These are phyloP conservation scores for Trichomycterus rosablanca DNA, from an alignment of 2,113 vertebrate genomes.

Conservation along the genomic window DNA sequence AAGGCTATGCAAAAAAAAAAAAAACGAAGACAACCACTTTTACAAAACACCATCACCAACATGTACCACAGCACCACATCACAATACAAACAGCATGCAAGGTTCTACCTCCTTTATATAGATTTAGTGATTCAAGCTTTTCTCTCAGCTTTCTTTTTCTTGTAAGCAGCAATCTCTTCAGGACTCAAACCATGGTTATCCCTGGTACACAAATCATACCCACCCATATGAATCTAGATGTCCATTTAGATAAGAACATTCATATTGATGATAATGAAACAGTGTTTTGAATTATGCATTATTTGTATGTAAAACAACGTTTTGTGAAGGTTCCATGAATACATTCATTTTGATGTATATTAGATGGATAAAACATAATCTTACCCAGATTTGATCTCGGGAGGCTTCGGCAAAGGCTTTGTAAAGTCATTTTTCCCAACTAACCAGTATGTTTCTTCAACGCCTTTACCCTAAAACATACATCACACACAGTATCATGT, in stretches of 20 bases:
- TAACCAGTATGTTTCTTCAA: conserved; percentile 90
- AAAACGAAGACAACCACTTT: too few species aligned
- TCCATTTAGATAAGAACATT: conserved; percentile 10
- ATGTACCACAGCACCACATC: conserved; percentile 27
- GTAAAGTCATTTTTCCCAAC: conserved; percentile 77
- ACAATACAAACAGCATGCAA: conserved; percentile 26
- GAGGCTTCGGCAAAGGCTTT: conserved; percentile 80
- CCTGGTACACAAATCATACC: conserved; percentile 64
- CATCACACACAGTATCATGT: conserved; percentile 16
- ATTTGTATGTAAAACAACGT: too few species aligned
- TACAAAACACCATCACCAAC: too few species aligned
- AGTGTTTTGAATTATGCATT: too few species aligned
- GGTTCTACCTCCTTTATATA: conserved; percentile 72
- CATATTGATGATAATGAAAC: too few species aligned
- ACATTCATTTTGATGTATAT: too few species aligned
- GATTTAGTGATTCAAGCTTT: conserved; percentile 63
- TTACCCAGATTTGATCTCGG: conserved; percentile 83
- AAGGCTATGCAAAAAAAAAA: background rate
- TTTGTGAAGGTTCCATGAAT: too few species aligned
- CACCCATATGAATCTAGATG: too few species aligned
- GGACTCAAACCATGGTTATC: conserved; percentile 77
- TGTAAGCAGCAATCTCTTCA: conserved; percentile 80
- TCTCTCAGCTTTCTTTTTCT: conserved; percentile 79
- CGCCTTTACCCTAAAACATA: conserved; percentile 82
- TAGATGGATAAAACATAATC: conserved; percentile 31